These are phyloP conservation scores for Agriopis aurantiaria DNA, from an alignment of 2,888 invertebrate species.

Conservation along the genomic window DNA sequence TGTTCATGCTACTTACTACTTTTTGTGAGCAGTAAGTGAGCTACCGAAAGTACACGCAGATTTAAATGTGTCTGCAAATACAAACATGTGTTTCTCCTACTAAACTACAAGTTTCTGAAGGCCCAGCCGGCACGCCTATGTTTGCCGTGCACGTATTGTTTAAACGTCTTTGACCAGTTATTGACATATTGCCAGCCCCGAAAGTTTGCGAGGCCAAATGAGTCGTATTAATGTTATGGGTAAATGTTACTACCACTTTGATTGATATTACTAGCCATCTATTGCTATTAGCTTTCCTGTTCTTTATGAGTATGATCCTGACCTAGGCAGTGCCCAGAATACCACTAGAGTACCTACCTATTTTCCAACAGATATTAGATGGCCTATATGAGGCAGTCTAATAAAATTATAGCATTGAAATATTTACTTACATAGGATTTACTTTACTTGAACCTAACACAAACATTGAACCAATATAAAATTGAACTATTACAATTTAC, in stretches of 20 bases:
- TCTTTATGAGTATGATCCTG: slow-evolving; percentile 18
- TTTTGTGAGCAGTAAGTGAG: too few species aligned
- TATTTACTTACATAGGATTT: too few species aligned
- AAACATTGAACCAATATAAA: too few species aligned
- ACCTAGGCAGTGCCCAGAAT: neutral
- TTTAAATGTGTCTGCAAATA: neutral
- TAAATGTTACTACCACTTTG: slow-evolving; percentile 40
- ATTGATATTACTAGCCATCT: slow-evolving; percentile 37
- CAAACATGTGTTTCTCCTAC: neutral
- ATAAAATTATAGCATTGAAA: too few species aligned
- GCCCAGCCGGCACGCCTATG: slow-evolving; percentile 16
- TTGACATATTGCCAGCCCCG: slow-evolving; percentile 48
- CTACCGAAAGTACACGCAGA: neutral
- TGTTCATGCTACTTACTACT: too few species aligned
- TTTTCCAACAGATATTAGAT: too few species aligned
- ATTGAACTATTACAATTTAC: too few species aligned
- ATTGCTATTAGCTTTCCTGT: slow-evolving; percentile 33
- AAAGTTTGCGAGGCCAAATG: slow-evolving; percentile 49
- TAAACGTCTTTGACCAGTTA: slow-evolving; percentile 43
- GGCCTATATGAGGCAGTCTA: too few species aligned
- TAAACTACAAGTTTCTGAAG: slow-evolving; percentile 6
- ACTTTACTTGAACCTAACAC: too few species aligned
- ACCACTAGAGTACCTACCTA: too few species aligned
- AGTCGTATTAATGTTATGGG: slow-evolving; percentile 53
- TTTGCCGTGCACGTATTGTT: slow-evolving; percentile 47